phyloP scores from a whole-genome alignment of 2,113 vertebrate genomes.

The Mus spicilegus region DNA sequence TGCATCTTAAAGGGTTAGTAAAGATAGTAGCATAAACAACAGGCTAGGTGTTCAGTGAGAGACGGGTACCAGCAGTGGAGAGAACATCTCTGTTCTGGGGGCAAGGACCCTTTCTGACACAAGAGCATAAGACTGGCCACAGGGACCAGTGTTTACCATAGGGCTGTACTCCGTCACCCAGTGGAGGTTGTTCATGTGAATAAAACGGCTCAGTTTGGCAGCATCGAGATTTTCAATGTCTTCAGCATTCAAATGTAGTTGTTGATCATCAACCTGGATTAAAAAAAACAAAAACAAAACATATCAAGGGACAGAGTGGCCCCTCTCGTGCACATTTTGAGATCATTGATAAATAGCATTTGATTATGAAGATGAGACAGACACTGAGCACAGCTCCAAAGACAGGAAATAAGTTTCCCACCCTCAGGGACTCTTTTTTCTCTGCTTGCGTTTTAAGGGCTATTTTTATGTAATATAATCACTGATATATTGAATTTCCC shows the following conservation, averaged over 20 bases:
- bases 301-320: neutral
- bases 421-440: neutral
- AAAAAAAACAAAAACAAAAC: conserved; percentile 43
- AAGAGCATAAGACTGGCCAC: neutral
- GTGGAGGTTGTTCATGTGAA: conserved; percentile 90
- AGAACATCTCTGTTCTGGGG: neutral
- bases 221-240: conserved; percentile 84
- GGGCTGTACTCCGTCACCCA: conserved; percentile 94
- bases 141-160: conserved; percentile 86
- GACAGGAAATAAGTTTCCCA: neutral
- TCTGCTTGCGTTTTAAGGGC: neutral
- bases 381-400: neutral
- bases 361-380: neutral
- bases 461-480: conserved; percentile 26
- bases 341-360: neutral
- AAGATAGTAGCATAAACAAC: neutral
- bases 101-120: neutral
- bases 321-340: neutral
- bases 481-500: conserved; percentile 34
- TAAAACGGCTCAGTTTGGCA: conserved; percentile 88
- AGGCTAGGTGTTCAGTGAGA: neutral
- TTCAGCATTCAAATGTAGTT: conserved; percentile 86
- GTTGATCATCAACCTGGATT: conserved; percentile 90
- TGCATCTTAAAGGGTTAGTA: neutral
- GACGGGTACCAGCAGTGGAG: neutral